Percentiles rank a stretch among this genome's conserved stretches.
Conservation (phyloP, 2,888 invertebrate species). For the Drosophila paracracens region DNA sequence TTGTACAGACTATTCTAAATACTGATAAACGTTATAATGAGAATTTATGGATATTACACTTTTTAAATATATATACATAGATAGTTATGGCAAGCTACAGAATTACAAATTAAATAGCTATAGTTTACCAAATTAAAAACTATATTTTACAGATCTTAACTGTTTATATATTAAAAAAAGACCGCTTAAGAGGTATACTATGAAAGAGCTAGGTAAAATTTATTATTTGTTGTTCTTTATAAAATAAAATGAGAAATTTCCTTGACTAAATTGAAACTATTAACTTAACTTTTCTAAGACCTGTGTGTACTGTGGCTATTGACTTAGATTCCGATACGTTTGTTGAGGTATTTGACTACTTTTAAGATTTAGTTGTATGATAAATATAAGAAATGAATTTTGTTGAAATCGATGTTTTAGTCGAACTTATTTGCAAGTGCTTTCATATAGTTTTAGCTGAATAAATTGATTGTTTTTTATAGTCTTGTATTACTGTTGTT, state of each 20-base stretch:
- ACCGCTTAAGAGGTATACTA: no score
- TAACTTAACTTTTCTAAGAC: no score
- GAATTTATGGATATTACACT: background rate
- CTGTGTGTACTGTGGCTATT: no score
- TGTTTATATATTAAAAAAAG: no score
- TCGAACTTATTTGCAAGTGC: background rate
- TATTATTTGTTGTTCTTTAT: background rate
- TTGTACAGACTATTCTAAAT: background rate
- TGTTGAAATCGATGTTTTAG: background rate
- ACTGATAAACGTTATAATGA: background rate
- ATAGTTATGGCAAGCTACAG: no score
- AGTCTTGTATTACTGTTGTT: background rate
- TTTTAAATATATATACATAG: background rate
- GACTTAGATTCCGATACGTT: no score
- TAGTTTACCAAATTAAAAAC: background rate
- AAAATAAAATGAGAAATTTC: no score
- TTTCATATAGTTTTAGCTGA: background rate
- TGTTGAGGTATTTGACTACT: rapidly evolving
- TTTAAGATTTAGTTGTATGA: background rate
- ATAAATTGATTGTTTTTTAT: background rate
- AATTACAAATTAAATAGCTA: background rate
- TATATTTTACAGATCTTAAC: no score
- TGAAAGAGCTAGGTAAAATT: background rate
- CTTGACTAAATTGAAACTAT: no score
- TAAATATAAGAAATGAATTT: background rate